Evolutionary conservation across 2,113 vertebrate species (phyloP).

Genomic region (Ivindomyrus marchei): DNA sequence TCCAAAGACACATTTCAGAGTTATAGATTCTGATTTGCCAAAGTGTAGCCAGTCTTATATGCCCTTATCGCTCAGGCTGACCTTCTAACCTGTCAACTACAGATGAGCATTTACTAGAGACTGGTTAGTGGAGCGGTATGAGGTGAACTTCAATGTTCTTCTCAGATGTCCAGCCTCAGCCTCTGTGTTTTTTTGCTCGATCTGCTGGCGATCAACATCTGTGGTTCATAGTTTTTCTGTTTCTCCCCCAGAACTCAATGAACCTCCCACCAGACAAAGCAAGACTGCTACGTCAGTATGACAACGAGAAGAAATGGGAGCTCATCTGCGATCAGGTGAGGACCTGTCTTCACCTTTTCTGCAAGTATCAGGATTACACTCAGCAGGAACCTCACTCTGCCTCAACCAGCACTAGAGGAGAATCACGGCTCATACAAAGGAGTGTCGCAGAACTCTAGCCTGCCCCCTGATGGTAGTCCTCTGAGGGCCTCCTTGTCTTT

Average conservation of each 20-base stretch:
- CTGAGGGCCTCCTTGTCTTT: neutral
- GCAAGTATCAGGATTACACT: neutral
- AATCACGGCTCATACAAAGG: neutral
- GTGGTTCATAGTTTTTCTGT: neutral
- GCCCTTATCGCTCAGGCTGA: neutral
- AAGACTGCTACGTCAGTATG: constrained; percentile 83
- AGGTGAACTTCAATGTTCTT: neutral
- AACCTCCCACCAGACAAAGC: constrained; percentile 93
- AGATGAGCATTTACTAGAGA: neutral
- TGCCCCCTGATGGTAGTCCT: neutral
- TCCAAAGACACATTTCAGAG: constrained; percentile 10
- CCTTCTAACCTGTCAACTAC: neutral
- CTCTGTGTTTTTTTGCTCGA: neutral
- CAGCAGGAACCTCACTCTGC: neutral
- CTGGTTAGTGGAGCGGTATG: neutral
- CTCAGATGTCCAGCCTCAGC: neutral
- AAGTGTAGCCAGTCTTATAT: neutral
- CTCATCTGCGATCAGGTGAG: constrained; percentile 86
- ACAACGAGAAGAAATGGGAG: constrained; percentile 87
- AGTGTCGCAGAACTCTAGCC: neutral
- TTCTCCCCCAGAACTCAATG: constrained; percentile 81
- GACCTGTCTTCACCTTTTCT: neutral
- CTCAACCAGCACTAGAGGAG: neutral
- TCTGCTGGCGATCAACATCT: neutral
- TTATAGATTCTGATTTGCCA: neutral